Evolutionary conservation across 2,113 vertebrate genomes (phyloP), one percentile per base, ranked within the genome.

Genomic region (Pteropus alecto): DNA sequence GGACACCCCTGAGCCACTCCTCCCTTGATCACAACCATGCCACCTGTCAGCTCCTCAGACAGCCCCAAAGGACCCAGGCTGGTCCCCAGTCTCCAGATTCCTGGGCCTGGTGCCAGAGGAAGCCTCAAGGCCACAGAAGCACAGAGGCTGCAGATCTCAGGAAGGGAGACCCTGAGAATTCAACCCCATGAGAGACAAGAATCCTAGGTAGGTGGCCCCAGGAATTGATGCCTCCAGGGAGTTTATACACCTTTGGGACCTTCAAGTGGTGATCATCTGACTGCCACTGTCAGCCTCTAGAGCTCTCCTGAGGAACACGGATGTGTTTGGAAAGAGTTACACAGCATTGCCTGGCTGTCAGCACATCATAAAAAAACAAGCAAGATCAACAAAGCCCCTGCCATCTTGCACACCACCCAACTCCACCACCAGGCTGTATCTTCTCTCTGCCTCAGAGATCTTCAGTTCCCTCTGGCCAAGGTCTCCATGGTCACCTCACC

Each of bases 351-450:
- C 61, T 0, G 1, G 28, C 74, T 90, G 83, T 85, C 88, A 67
- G 38, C 81, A 65, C 28, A 13, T 38, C 12, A 22, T 83, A 77
- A 93, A 93, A 93, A 61, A 46, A 67, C 0, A 19, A 89, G 83
- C 14, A 5, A 24, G 19, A 22, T 8, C 41, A 13, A 2, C 43
- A 67, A 2, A 71, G 67, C 43, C 51, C 61, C 78, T 0, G 61
- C 65, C 28, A 56, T 58, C 65, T 43, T 56, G 18, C 71, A 65
- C n/a, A 35, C 68, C 15, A 10, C 16, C 5, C 0, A 0, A n/a
- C 51, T 22, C 65, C 14, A 15, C 61, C 2, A 0, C 7, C 1
- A 2, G 76, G 58, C 28, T 8, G 0, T 2, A 3, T 41, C 35
- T 16, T 76, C 15, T 63, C 30, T 38, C 9, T 6, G 11, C 13